Evolutionary conservation across 2,888 invertebrate genomes (phyloP), one percentile per base, ranked within the genome.

Genomic region (Dryococelus australis): DNA sequence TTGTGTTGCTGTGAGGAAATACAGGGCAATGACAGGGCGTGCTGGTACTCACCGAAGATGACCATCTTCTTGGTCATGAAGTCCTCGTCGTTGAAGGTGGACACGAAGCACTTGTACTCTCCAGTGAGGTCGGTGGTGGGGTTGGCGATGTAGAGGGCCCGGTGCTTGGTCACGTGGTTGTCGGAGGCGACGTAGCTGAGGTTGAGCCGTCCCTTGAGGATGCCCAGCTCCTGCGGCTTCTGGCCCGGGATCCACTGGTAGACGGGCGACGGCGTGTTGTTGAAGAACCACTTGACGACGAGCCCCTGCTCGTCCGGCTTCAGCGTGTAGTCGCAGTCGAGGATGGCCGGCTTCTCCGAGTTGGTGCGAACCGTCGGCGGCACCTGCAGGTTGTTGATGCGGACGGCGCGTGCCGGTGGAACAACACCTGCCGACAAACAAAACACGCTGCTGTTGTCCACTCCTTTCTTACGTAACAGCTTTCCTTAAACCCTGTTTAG

Each of bases 161-260:
- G 93, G 91, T 96, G 95, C 91, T 95, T 95, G 8, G 95, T 95
- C 91, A 95, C 94, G 0, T 95, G 94, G 91, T 96, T 95, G 87
- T 94, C 93, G 0, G 96, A 95, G 0, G 95, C 95, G 90, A 93
- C 94, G 92, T 95, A 95, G 81, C 93, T 93, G 43, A 95, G 92
- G 90, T 97, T 95, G 90, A 96, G 91, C 92, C 94, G 92, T 86
- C 93, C 93, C 89, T 93, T 93, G 88, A 94, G 92, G 43, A 92
- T 90, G 0, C 95, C 96, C 85, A 96, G 92, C n/a, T 95, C 95
- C 90, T 95, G 95, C 0, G 96, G 96, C 89, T 93, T 94, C 89
- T 94, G 94, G 8, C 95, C 95, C 0, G 95, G 95, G 88, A 97
- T 96, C 96, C 97, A 97, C 91, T 97, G 96, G 92, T 97, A 97